Evolutionary conservation across 2,888 invertebrate species (phyloP).

Genomic region (Amiota mariae): DNA sequence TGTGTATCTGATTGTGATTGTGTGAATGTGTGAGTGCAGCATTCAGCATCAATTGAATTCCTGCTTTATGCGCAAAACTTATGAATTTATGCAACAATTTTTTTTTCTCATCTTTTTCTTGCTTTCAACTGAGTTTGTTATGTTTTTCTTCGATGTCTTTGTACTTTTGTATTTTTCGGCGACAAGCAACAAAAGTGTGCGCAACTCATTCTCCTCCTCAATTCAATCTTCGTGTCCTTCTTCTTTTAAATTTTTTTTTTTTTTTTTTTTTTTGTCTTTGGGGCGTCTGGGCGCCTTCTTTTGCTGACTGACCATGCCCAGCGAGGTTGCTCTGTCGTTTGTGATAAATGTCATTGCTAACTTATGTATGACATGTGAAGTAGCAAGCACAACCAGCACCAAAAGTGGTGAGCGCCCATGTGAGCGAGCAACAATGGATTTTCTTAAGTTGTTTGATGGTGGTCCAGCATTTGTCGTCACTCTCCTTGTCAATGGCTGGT

Average conservation of each 20-base stretch:
- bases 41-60: slow-evolving; percentile 61
- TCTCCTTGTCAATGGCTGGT: background rate
- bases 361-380: slow-evolving; percentile 73
- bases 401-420: background rate
- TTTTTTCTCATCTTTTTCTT: slow-evolving; percentile 44
- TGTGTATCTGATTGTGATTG: slow-evolving; percentile 33
- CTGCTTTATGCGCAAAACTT: slow-evolving; percentile 46
- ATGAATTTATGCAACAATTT: slow-evolving; percentile 64
- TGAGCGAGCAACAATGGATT: too few species aligned
- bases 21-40: background rate
- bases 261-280: slow-evolving; percentile 1
- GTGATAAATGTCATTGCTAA: slow-evolving; percentile 74
- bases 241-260: background rate
- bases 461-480: slow-evolving; percentile 14
- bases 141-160: slow-evolving; percentile 52
- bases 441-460: slow-evolving; percentile 8
- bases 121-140: slow-evolving; percentile 23
- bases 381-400: slow-evolving; percentile 42
- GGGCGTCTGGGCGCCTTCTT: slow-evolving; percentile 10
- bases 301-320: background rate
- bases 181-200: background rate
- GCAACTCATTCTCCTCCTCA: background rate
- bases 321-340: slow-evolving; percentile 47
- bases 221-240: background rate
- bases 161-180: slow-evolving; percentile 38